Percentiles rank a stretch among this genome's conserved stretches.
These are phyloP conservation scores for Propsilocerus akamusi DNA, from an alignment of 1,140 invertebrate genomes.

Conservation along the genomic window DNA sequence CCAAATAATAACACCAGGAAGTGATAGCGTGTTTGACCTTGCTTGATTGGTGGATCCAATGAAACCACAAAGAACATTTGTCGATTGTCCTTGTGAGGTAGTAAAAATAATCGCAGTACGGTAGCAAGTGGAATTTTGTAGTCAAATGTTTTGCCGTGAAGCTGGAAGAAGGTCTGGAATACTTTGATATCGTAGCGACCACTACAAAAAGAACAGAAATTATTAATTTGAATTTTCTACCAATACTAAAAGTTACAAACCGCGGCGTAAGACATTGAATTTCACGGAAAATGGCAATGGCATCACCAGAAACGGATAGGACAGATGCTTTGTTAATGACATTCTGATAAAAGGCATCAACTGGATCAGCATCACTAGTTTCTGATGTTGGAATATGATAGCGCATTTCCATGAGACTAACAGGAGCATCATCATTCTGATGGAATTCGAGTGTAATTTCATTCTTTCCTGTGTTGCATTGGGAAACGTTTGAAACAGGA, in stretches of 20 bases:
- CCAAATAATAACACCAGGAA: conserved; percentile 90
- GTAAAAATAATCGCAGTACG: conserved; percentile 79
- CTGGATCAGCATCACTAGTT: conserved; percentile 69
- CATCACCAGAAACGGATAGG: conserved; percentile 92
- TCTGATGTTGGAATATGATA: conserved; percentile 90
- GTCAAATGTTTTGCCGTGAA: conserved; percentile 99
- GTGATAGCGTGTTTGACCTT: conserved; percentile 94
- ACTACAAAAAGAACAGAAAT: conserved; percentile 34
- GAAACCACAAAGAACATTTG: conserved; percentile 99
- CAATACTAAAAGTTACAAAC: conserved; percentile 26
- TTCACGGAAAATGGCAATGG: conserved; percentile 91
- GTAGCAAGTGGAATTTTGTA: conserved; percentile 98
- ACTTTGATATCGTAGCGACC: conserved; percentile 99
- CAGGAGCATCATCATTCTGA: conserved; percentile 93
- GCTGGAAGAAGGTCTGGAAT: conserved; percentile 91
- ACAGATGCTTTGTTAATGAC: conserved; percentile 96
- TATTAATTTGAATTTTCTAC: conserved; percentile 7
- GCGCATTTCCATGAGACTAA: conserved; percentile 91
- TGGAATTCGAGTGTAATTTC: conserved; percentile 98
- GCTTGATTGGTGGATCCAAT: conserved; percentile 97
- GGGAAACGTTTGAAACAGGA: conserved; percentile 86
- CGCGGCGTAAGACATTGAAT: conserved; percentile 96
- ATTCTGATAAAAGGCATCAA: conserved; percentile 88
- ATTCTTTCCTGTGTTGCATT: conserved; percentile 94
- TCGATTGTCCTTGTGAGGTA: conserved; percentile 94